Percentiles rank a stretch among this genome's conserved stretches.
These are phyloP conservation scores for Musca domestica DNA, from an alignment of 1,140 invertebrate species.

Conservation along the genomic window DNA sequence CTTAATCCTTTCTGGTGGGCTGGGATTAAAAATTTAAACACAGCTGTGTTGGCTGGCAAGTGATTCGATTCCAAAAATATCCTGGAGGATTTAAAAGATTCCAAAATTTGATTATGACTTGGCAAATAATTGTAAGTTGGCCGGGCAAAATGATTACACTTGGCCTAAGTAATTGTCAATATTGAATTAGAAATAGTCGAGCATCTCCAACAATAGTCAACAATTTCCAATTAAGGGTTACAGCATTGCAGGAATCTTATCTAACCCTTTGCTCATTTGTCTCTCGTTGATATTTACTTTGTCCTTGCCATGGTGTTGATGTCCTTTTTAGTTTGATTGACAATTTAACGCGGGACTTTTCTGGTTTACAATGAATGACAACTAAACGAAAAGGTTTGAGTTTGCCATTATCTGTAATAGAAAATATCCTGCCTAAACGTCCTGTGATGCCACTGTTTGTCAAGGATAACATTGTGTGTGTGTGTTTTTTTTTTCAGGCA, in stretches of 20 bases:
- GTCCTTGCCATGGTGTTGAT: neutral
- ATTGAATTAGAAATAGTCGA: conserved; percentile 24
- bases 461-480: neutral
- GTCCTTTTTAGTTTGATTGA: conserved; percentile 4
- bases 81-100: conserved; percentile 15
- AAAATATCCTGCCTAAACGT: neutral
- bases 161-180: conserved; percentile 29
- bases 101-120: conserved; percentile 29
- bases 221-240: conserved; percentile 15
- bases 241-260: neutral
- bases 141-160: conserved; percentile 17
- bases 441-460: neutral
- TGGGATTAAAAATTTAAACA: conserved; percentile 12
- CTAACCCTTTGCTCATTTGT: conserved; percentile 21
- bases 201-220: neutral
- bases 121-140: conserved; percentile 26
- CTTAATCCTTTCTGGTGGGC: conserved; percentile 9
- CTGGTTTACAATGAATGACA: neutral
- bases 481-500: neutral
- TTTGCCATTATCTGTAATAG: conserved; percentile 6
- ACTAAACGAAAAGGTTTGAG: conserved; percentile 9
- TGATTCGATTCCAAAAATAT: conserved; percentile 16
- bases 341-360: conserved; percentile 1
- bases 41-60: neutral
- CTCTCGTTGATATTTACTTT: neutral